Evolutionary conservation across 2,797 vertebrate genomes (phyloP).

Genomic region (Rousettus madagascariensis): DNA sequence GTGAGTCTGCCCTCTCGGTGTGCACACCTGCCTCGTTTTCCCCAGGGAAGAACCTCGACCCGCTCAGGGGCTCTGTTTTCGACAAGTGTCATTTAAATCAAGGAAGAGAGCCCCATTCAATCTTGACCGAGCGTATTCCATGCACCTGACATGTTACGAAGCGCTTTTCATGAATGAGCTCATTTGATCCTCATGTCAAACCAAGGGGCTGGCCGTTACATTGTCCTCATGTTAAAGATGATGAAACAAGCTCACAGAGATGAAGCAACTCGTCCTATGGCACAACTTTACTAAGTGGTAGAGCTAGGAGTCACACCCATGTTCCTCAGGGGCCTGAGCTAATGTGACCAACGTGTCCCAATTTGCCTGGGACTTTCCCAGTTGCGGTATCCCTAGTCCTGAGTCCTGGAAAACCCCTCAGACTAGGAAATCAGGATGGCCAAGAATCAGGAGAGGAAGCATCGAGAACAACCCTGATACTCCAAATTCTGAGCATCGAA

Average conservation of each 20-base stretch:
- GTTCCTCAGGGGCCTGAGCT: neutral
- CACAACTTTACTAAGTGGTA: rapidly evolving
- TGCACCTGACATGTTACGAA: rapidly evolving
- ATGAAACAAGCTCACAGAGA: neutral
- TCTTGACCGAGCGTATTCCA: rapidly evolving
- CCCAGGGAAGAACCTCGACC: neutral
- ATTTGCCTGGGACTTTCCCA: neutral
- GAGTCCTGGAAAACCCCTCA: neutral
- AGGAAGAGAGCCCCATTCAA: neutral
- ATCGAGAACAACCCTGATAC: rapidly evolving
- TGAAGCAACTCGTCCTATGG: neutral
- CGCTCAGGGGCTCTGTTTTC: neutral
- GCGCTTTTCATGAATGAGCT: neutral
- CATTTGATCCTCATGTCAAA: neutral
- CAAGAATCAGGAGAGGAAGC: neutral
- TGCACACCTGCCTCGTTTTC: neutral
- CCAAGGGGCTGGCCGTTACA: neutral
- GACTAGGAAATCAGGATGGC: neutral
- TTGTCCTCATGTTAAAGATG: neutral
- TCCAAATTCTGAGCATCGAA: neutral
- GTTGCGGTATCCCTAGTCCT: neutral
- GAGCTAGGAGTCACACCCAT: neutral
- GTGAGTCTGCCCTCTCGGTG: neutral
- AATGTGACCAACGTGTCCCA: rapidly evolving
- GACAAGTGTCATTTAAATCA: neutral